These are phyloP conservation scores for Lipophrys pholis DNA, from an alignment of 2,113 vertebrate genomes.

Conservation along the genomic window DNA sequence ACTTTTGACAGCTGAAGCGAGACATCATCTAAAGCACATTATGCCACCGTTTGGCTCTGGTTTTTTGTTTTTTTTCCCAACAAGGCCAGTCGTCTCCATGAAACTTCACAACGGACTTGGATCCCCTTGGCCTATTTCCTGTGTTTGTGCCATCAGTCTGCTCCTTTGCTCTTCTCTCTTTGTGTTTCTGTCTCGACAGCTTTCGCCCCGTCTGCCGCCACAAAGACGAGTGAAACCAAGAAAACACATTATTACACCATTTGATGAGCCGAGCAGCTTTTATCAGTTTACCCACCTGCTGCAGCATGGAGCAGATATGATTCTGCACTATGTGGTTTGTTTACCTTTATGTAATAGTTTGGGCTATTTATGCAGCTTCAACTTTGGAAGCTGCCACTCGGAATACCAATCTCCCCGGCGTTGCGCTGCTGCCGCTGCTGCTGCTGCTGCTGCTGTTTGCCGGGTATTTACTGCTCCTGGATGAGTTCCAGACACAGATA, in stretches of 20 bases:
- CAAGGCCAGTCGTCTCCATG: background rate
- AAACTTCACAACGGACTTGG: slow-evolving; percentile 36
- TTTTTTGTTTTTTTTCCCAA: slow-evolving; percentile 32
- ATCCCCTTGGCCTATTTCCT: slow-evolving; percentile 25
- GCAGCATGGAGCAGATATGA: slow-evolving; percentile 40
- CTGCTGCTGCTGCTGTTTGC: background rate
- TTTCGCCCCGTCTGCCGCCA: slow-evolving; percentile 4
- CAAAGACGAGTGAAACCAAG: slow-evolving; percentile 14
- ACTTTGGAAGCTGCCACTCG: slow-evolving; percentile 42
- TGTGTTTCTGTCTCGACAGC: slow-evolving; percentile 27
- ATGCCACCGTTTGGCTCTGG: slow-evolving; percentile 1
- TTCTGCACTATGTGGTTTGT: slow-evolving; percentile 46
- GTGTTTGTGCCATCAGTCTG: slow-evolving; percentile 13
- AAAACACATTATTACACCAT: slow-evolving; percentile 17
- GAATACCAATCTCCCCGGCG: slow-evolving; percentile 64
- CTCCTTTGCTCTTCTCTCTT: slow-evolving; percentile 13
- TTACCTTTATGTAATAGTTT: slow-evolving; percentile 64
- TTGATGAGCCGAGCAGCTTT: slow-evolving; percentile 39
- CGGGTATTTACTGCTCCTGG: slow-evolving; percentile 60
- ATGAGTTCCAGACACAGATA: slow-evolving; percentile 57
- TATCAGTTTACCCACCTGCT: slow-evolving; percentile 47
- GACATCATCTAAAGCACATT: slow-evolving; percentile 11
- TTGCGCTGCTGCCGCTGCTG: slow-evolving; percentile 41
- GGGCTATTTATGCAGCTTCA: slow-evolving; percentile 59
- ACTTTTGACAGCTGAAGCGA: background rate